Evolutionary conservation across 2,797 vertebrate species (phyloP), one percentile per base, ranked within the genome.

Genomic region (Tiaroga cobitis): DNA sequence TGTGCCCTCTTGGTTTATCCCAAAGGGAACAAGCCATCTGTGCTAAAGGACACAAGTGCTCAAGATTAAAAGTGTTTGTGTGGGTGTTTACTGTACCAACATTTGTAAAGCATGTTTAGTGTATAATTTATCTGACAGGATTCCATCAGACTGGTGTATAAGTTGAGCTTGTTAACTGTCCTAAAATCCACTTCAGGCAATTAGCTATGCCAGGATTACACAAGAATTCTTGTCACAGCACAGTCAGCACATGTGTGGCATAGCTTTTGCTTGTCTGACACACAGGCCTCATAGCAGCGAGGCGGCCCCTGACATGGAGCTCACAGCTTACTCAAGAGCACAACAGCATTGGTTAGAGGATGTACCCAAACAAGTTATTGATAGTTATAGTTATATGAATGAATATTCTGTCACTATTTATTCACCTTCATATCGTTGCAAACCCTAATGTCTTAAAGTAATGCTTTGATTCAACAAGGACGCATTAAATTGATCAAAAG

Each of bases 41-140:
- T 26, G 29, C 80, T 90, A 89, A 92, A 93, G 91, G 92, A 90
- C 43, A 39, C 87, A 89, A 78, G 87, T 41, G 73, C 86, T 86
- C 85, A 75, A 79, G 68, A 86, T 70, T 7, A 80, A 86, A 51
- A 75, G 43, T 43, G 85, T 86, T 74, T 86, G 81, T 56, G 16
- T 29, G 73, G n/a, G 34, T 84, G n/a, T 69, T 84, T 84, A 78
- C 15, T 41, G 49, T 39, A 68, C 41, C 68, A 39, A 88, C 85
- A 82, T 87, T 91, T 82, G 88, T 82, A 87, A 87, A 87, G 67
- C 86, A 87, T 78, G 82, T 84, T 89, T 76, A 59, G 26, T 61
- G 61, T 43, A 51, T 76, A 76, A 80, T 83, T 83, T 54, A 79
- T 41, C 84, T 84, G 81, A 79, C 87, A 68, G 49, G 49, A 67